Percentiles rank a stretch among this genome's conserved stretches.
phyloP scores from a whole-genome alignment of 2,888 invertebrate species.

The Agrochola lota region DNA sequence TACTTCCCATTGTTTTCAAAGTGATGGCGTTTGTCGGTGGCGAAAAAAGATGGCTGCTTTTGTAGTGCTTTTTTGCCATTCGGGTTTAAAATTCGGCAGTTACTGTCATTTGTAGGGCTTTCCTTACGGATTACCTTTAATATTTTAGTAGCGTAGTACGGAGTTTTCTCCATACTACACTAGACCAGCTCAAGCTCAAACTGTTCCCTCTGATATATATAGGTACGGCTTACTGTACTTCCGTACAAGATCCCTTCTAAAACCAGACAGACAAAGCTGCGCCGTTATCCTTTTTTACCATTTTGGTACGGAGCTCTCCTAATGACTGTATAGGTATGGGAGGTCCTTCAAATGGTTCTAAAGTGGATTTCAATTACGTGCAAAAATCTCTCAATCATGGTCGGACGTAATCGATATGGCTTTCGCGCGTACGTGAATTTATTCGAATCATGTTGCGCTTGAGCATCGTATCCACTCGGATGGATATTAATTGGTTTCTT shows the following conservation, averaged over 20 bases:
- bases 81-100: slow-evolving; percentile 8
- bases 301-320: background rate
- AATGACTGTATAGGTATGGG: background rate
- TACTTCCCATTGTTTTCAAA: slow-evolving; percentile 63
- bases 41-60: slow-evolving; percentile 41
- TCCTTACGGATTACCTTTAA: background rate
- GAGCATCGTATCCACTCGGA: slow-evolving; percentile 18
- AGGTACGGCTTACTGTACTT: background rate
- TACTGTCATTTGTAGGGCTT: slow-evolving; percentile 1
- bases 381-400: slow-evolving; percentile 39
- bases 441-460: slow-evolving; percentile 38
- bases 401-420: slow-evolving; percentile 27
- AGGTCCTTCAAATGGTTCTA: slow-evolving; percentile 16
- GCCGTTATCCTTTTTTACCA: no score
- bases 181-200: no score
- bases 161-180: no score
- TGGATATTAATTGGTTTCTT: slow-evolving; percentile 25
- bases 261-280: fast-evolving
- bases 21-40: slow-evolving; percentile 35
- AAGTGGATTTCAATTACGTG: slow-evolving; percentile 44
- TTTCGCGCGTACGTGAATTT: slow-evolving; percentile 38
- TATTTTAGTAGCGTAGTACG: background rate
- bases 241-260: background rate
- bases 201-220: no score
- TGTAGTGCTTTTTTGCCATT: slow-evolving; percentile 23